A percentile compares a stretch with the other conserved stretches of the same genome.
Conservation (phyloP, 92 coral and sea anemone genomes). For the Palythoa heliodiscus region DNA sequence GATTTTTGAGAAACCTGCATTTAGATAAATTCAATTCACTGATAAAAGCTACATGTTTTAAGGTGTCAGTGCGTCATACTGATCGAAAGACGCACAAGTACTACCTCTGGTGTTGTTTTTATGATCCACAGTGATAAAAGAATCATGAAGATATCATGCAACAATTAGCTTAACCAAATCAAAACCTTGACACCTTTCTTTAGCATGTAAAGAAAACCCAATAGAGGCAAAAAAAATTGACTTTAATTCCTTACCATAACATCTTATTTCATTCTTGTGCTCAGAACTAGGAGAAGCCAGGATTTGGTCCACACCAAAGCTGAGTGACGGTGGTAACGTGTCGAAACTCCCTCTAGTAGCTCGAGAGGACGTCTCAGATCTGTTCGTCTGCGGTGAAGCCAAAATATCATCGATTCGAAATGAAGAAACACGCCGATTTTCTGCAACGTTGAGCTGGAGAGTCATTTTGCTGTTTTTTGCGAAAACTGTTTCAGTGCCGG, state of each 20-base stretch:
- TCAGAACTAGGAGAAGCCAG: constrained; percentile 67
- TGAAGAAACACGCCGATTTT: constrained; percentile 74
- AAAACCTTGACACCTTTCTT: background rate
- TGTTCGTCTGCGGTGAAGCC: constrained; percentile 63
- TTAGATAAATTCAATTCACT: constrained; percentile 5
- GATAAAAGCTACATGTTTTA: background rate
- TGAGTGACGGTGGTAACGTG: constrained; percentile 53
- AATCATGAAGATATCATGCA: constrained; percentile 13
- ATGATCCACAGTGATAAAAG: constrained; percentile 45
- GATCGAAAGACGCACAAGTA: background rate
- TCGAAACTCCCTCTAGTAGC: constrained; percentile 38
- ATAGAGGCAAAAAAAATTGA: background rate
- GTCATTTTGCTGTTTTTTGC: constrained; percentile 48
- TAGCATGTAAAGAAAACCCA: background rate
- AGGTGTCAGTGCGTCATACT: background rate
- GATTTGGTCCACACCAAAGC: constrained; percentile 89
- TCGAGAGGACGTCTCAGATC: constrained; percentile 50
- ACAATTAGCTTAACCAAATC: constrained; percentile 20
- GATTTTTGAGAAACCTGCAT: background rate
- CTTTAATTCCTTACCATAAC: constrained; percentile 65
- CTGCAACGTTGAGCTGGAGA: constrained; percentile 44
- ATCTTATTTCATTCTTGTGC: constrained; percentile 59
- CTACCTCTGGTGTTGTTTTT: constrained; percentile 7
- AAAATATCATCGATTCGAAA: constrained; percentile 88
- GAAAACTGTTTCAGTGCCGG: background rate